Percentiles rank a stretch among this genome's conserved stretches.
Evolutionary conservation across 2,797 vertebrate species (phyloP).

Genomic region (Betta splendens): DNA sequence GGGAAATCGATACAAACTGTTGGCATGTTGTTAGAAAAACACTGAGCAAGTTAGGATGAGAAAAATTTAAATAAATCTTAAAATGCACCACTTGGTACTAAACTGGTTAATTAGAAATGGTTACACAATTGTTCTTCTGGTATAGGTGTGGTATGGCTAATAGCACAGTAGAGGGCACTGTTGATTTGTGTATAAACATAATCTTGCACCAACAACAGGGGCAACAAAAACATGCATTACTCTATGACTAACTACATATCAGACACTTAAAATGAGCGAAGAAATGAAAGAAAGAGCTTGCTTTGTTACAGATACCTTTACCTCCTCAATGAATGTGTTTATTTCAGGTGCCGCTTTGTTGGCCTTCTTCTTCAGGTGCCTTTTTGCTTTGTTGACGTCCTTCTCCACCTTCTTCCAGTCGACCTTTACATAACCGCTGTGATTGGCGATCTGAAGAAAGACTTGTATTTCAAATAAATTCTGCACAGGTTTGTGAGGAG

Average conservation of each 20-base stretch:
- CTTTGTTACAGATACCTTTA: constrained; percentile 76
- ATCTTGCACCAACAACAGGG: background rate
- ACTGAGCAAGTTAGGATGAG: too few relatives aligned
- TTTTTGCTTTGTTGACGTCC: constrained; percentile 98
- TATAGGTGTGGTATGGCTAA: constrained; percentile 19
- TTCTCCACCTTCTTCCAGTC: constrained; percentile 99
- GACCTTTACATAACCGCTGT: constrained; percentile 95
- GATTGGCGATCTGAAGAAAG: constrained; percentile 90
- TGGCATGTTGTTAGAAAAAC: background rate
- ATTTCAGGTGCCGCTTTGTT: constrained; percentile 96
- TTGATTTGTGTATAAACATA: constrained; percentile 16
- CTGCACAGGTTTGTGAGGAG: background rate
- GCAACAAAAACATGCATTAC: background rate
- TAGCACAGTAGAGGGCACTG: constrained; percentile 59
- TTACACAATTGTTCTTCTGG: background rate
- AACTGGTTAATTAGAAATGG: too few relatives aligned
- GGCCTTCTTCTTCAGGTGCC: constrained; percentile 94
- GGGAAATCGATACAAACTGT: background rate
- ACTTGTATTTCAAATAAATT: background rate
- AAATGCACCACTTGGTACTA: too few relatives aligned
- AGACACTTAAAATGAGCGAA: background rate
- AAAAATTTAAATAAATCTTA: background rate
- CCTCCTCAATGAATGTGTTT: constrained; percentile 95
- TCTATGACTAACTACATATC: background rate
- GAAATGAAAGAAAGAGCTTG: constrained; percentile 37